Conservation (phyloP, 2,797 vertebrate species). For the Platyrinchus mystaceus region DNA sequence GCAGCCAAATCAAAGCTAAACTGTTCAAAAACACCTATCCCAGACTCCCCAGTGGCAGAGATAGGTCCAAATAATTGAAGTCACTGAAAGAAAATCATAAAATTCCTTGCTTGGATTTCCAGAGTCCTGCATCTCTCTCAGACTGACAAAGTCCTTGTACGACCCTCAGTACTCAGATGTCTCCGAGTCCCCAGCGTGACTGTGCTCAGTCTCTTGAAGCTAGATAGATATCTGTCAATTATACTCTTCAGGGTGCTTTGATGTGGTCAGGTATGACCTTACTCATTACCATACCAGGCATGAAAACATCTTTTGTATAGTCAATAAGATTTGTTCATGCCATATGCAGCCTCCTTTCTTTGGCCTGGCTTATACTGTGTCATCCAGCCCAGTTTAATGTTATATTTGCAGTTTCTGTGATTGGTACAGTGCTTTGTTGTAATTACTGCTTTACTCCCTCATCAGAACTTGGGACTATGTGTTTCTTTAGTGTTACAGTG, state of each 20-base stretch:
- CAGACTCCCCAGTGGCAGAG: conserved; percentile 29
- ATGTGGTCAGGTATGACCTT: conserved; percentile 63
- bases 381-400: background rate
- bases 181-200: conserved; percentile 30
- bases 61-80: conserved; percentile 33
- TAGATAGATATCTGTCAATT: conserved; percentile 66
- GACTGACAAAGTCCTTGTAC: conserved; percentile 48
- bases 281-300: conserved; percentile 62
- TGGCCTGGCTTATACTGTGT: background rate
- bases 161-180: conserved; percentile 37
- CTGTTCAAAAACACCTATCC: conserved; percentile 30
- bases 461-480: background rate
- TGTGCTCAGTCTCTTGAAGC: conserved; percentile 10
- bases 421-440: background rate
- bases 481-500: conserved; percentile 9
- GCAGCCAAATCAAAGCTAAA: conserved; percentile 56
- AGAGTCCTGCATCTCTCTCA: conserved; percentile 36
- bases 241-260: conserved; percentile 52
- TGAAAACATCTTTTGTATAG: conserved; percentile 53
- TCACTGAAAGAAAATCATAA: conserved; percentile 31
- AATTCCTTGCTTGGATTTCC: conserved; percentile 1
- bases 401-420: conserved; percentile 22
- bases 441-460: conserved; percentile 25
- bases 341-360: background rate
- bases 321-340: conserved; percentile 48